phyloP scores from a whole-genome alignment of 2,888 invertebrate genomes.

The Dichetophora obliterata region DNA sequence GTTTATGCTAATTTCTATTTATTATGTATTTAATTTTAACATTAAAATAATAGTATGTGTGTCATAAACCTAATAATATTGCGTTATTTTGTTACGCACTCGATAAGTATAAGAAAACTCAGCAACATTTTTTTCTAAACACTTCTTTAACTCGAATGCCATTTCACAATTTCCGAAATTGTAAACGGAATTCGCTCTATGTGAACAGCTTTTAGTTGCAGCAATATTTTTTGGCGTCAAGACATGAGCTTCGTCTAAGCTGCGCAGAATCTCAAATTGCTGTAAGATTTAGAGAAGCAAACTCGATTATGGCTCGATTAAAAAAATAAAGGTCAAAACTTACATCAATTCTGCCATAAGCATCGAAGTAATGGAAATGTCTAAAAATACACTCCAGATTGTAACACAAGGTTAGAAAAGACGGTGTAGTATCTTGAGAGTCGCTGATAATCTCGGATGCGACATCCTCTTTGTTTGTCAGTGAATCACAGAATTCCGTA shows the following conservation, averaged over 20 bases:
- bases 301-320: not conserved
- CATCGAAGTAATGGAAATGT: conserved; percentile 56
- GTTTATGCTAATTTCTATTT: not conserved
- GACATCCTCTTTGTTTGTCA: not conserved
- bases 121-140: conserved; percentile 43
- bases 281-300: conserved; percentile 31
- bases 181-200: conserved; percentile 49
- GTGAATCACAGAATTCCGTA: conserved; percentile 51
- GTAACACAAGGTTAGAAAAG: conserved; percentile 43
- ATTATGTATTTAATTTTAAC: not conserved
- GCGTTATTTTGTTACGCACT: conserved; percentile 48
- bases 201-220: conserved; percentile 46
- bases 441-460: conserved; percentile 40
- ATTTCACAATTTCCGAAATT: conserved; percentile 45
- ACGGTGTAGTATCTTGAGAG: not conserved
- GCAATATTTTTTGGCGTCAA: conserved; percentile 5
- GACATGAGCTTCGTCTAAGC: conserved; percentile 49
- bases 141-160: conserved; percentile 51
- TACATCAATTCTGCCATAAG: conserved; percentile 58
- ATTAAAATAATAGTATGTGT: not conserved
- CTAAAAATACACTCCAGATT: conserved; percentile 51
- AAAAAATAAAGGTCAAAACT: conserved; percentile 17
- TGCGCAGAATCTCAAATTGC: conserved; percentile 49
- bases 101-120: conserved; percentile 43
- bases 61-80: conserved; percentile 36